A percentile compares a stretch with the other conserved stretches of the same genome.
Conservation (phyloP, 2,888 invertebrate species). For the Eustalomyia histrio region DNA sequence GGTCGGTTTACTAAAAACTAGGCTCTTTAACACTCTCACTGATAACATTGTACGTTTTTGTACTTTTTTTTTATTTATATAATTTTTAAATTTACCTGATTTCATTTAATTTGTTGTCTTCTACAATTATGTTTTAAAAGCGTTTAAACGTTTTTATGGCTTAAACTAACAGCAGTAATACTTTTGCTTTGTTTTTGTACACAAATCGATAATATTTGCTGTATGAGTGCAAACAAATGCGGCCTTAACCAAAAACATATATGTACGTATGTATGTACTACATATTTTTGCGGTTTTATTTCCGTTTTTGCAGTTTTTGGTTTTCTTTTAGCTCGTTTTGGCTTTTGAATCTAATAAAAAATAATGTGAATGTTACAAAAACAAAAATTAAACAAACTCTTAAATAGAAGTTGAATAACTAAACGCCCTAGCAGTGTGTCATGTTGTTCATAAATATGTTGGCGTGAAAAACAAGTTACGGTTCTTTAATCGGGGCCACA, state of each 20-base stretch:
- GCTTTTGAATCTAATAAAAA: conserved; percentile 28
- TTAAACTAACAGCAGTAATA: not conserved
- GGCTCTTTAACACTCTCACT: not conserved
- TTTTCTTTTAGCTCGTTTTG: conserved; percentile 42
- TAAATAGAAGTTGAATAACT: not conserved
- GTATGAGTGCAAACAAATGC: conserved; percentile 52
- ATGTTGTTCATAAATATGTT: not conserved
- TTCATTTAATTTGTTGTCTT: not conserved
- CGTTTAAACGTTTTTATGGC: not conserved
- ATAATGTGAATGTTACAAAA: not conserved
- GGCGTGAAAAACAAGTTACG: conserved; percentile 38
- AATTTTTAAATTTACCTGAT: not conserved
- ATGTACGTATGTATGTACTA: no score
- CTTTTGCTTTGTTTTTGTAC: conserved; percentile 4
- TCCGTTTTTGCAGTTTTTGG: conserved; percentile 43
- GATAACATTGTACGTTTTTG: not conserved
- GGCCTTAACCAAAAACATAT: conserved; percentile 48
- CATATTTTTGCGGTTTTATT: conserved; percentile 54
- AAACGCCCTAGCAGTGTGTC: conserved; percentile 29
- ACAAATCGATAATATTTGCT: not conserved
- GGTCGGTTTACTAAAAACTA: not conserved
- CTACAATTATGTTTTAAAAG: not conserved
- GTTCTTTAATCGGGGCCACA: conserved; percentile 25
- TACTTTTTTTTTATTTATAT: not conserved
- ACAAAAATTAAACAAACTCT: conserved; percentile 33